Percentiles rank a stretch among this genome's conserved stretches.
These are phyloP conservation scores for Caenorhabditis macrosperma DNA, from an alignment of 2,888 invertebrate species.

Conservation along the genomic window DNA sequence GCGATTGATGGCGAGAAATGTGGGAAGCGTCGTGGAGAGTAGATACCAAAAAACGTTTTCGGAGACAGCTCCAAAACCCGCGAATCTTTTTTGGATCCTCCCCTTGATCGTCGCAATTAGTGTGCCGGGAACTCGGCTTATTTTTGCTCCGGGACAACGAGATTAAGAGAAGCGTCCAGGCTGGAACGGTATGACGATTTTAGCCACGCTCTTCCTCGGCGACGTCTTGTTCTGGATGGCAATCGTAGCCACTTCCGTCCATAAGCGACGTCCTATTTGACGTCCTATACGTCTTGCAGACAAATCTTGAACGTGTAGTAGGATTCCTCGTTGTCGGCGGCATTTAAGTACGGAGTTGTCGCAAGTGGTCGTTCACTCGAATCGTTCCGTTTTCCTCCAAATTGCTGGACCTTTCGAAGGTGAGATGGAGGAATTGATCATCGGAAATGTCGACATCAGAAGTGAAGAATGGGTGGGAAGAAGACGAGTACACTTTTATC, in stretches of 20 bases:
- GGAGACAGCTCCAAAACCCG: no score
- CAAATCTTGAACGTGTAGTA: conserved; percentile 54
- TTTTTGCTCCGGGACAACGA: no score
- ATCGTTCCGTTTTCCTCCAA: conserved; percentile 34
- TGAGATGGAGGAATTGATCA: no score
- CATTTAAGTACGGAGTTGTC: conserved; percentile 29
- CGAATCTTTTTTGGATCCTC: no score
- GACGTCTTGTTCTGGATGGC: conserved; percentile 41
- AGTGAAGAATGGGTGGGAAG: conserved; percentile 10
- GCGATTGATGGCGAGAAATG: no score
- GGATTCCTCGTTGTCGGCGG: conserved; percentile 7
- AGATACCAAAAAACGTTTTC: no score
- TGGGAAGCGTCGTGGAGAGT: no score
- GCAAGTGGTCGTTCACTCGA: conserved; percentile 35
- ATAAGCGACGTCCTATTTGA: conserved; percentile 17
- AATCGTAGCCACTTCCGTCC: conserved; percentile 32
- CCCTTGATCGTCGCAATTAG: no score
- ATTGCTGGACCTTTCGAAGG: conserved; percentile 10
- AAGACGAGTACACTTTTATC: conserved; percentile 16
- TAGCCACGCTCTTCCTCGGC: no score
- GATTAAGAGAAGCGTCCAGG: no score
- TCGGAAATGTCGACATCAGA: conserved; percentile 21
- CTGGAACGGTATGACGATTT: no score
- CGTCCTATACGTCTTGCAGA: conserved; percentile 52
- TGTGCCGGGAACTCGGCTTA: no score